A percentile compares a stretch with the other conserved stretches of the same genome.
Evolutionary conservation across 2,888 invertebrate species (phyloP).

Genomic region (Parnassius mnemosyne): DNA sequence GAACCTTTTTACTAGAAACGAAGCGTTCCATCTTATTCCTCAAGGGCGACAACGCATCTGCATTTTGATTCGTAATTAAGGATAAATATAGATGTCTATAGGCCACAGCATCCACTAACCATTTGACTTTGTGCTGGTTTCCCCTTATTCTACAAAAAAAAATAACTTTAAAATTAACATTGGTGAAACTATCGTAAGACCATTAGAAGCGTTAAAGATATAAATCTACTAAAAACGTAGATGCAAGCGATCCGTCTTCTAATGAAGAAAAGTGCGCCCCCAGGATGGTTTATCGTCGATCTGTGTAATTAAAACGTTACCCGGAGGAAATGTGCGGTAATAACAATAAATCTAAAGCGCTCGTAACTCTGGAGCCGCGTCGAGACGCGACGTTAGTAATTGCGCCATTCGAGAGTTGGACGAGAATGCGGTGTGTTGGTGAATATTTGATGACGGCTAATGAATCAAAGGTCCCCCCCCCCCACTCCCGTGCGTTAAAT

Average conservation of each 20-base stretch:
- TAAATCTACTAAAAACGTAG: slow-evolving; percentile 59
- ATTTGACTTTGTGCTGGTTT: no score
- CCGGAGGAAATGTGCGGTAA: slow-evolving; percentile 78
- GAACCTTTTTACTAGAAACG: no score
- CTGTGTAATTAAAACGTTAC: slow-evolving; percentile 81
- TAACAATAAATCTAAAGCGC: slow-evolving; percentile 74
- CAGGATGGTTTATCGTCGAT: slow-evolving; percentile 78
- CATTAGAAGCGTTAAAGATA: slow-evolving; percentile 56
- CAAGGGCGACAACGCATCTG: no score
- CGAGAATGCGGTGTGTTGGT: slow-evolving; percentile 39
- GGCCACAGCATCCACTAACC: no score
- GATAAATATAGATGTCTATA: no score
- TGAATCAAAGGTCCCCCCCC: slow-evolving; percentile 48
- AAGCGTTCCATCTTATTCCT: no score
- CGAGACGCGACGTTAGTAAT: slow-evolving; percentile 52
- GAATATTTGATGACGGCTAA: slow-evolving; percentile 57
- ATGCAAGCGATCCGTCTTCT: slow-evolving; percentile 70
- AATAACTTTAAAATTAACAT: slow-evolving; percentile 24
- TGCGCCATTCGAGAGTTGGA: slow-evolving; percentile 50
- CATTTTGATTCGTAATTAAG: no score
- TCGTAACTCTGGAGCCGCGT: slow-evolving; percentile 49
- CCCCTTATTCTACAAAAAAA: no score
- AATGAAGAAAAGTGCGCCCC: slow-evolving; percentile 80
- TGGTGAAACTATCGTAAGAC: slow-evolving; percentile 36
- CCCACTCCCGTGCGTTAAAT: slow-evolving; percentile 36